Evolutionary conservation across 2,797 vertebrate genomes (phyloP), one percentile per base, ranked within the genome.

Genomic region (Dendrocincla fuliginosa): DNA sequence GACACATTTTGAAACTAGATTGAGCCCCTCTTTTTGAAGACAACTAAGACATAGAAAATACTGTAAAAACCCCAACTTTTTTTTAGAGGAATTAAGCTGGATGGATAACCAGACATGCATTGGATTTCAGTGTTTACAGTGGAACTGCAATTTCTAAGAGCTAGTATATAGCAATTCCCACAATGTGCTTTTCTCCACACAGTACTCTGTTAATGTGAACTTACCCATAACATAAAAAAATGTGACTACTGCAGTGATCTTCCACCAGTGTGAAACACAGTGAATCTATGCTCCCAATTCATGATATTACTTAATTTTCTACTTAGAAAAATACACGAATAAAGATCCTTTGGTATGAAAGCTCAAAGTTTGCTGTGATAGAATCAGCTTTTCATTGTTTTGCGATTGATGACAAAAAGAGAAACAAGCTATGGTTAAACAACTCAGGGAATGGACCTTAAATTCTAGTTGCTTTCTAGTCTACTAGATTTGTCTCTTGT

Each of bases 231-330:
- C 27, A 37, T 1, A 37, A 61, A 74, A 80, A 25, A 35, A 33
- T 50, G 6, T 23, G 49, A 64, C 37, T 49, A 10, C 32, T 27
- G 32, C 13, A 27, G 24, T 17, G 33, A 27, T 5, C 19, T 87
- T 71, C 55, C 0, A 0, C 5, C 23, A 63, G 17, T 6, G 27
- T 5, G 2, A 76, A 47, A 4, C 25, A 67, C 2, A 3, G 25
- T 9, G 33, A 59, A 7, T 42, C 33, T 75, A 7, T 46, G 60
- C 30, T 90, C 28, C 14, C 10, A 33, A 59, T 3, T 15, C 10
- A 69, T 16, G 11, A 16, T 19, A 77, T 64, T 63, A 25, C 39
- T 24, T 59, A 20, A 44, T 6, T 37, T 32, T 56, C 47, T 78
- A 24, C 65, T 65, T 47, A 33, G 16, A 79, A 71, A 75, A 71